Conservation (phyloP, 2,888 invertebrate genomes). For the Napeogenes inachia region DNA sequence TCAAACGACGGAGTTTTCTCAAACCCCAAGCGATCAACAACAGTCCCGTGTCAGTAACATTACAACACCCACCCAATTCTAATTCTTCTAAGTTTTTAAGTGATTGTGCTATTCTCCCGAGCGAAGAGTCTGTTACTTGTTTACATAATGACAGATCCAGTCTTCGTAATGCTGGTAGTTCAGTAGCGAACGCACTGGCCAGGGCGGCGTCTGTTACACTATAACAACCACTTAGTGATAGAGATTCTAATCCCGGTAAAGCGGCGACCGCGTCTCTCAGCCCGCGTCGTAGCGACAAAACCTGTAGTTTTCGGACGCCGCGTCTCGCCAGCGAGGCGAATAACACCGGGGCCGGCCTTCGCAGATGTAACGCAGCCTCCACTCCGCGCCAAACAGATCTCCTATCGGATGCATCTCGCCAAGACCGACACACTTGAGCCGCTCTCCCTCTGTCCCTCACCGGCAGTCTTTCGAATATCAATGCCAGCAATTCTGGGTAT, state of each 20-base stretch:
- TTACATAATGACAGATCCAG: constrained; percentile 95
- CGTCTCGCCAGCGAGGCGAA: constrained; percentile 91
- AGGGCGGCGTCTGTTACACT: constrained; percentile 93
- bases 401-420: constrained; percentile 95
- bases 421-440: constrained; percentile 91
- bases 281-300: constrained; percentile 88
- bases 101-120: constrained; percentile 89
- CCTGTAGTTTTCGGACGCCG: constrained; percentile 92
- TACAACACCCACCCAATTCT: constrained; percentile 94
- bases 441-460: constrained; percentile 93
- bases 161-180: constrained; percentile 85
- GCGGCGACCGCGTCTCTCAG: constrained; percentile 91
- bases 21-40: constrained; percentile 92
- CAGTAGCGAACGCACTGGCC: constrained; percentile 87
- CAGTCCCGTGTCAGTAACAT: constrained; percentile 92
- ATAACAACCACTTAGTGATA: constrained; percentile 95
- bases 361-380: constrained; percentile 92
- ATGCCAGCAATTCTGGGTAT: constrained; percentile 94
- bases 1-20: constrained; percentile 88
- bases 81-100: constrained; percentile 90
- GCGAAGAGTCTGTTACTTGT: constrained; percentile 94
- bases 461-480: constrained; percentile 93
- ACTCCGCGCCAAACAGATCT: constrained; percentile 96
- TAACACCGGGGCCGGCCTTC: constrained; percentile 88
- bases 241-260: constrained; percentile 89